Percentiles rank a stretch among this genome's conserved stretches.
These are phyloP conservation scores for Etheostoma nigrum DNA, from an alignment of 2,797 vertebrate species.

Conservation along the genomic window DNA sequence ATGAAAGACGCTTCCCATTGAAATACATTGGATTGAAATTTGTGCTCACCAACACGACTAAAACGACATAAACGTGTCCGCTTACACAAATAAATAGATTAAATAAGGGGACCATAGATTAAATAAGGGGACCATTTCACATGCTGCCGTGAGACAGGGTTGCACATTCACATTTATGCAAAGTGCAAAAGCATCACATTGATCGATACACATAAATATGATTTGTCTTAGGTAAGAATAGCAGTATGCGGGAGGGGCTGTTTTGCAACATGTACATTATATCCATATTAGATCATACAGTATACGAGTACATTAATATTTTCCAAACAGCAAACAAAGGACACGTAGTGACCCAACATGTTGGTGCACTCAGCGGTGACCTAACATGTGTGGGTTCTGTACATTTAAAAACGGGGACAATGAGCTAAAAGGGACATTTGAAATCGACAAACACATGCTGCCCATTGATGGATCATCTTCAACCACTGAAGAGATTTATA, in stretches of 20 bases:
- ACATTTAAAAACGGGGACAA: slow-evolving; percentile 25
- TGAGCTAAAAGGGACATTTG: slow-evolving; percentile 20
- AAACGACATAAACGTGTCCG: too few relatives aligned
- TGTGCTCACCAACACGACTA: too few relatives aligned
- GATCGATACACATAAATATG: slow-evolving; percentile 66
- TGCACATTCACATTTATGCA: slow-evolving; percentile 61
- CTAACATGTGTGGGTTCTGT: slow-evolving; percentile 41
- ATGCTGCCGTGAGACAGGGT: too few relatives aligned
- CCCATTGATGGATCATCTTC: neutral
- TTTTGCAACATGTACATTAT: slow-evolving; percentile 55
- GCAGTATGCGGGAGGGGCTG: slow-evolving; percentile 37
- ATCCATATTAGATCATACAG: slow-evolving; percentile 59
- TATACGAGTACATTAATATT: slow-evolving; percentile 45
- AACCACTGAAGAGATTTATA: neutral
- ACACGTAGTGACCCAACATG: slow-evolving; percentile 48
- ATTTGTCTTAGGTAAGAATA: slow-evolving; percentile 67
- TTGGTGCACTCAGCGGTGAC: slow-evolving; percentile 37
- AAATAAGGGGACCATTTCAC: too few relatives aligned
- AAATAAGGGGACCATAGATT: too few relatives aligned
- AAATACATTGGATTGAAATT: too few relatives aligned
- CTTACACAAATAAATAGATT: too few relatives aligned
- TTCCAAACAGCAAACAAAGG: slow-evolving; percentile 44
- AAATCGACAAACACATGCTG: slow-evolving; percentile 38
- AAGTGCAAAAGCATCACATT: slow-evolving; percentile 67
- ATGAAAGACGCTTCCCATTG: too few relatives aligned